These are phyloP conservation scores for Caenorhabditis sp. DNA, from an alignment of 2,888 invertebrate genomes.

Conservation along the genomic window DNA sequence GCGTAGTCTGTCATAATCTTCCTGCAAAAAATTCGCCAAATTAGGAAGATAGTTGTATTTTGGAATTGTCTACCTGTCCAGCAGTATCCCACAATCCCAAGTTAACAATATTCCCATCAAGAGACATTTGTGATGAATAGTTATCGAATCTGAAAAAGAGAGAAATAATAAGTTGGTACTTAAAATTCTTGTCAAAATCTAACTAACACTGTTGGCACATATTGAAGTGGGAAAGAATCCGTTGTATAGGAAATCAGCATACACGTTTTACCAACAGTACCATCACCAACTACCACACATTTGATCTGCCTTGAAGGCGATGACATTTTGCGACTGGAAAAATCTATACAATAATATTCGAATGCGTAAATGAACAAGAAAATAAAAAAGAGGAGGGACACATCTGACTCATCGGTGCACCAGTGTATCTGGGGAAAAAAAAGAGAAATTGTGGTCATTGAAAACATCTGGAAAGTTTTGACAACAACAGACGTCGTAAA, in stretches of 20 bases:
- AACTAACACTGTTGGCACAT: slow-evolving; percentile 77
- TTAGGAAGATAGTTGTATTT: background rate
- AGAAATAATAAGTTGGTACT: too few relatives aligned
- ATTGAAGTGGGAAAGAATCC: slow-evolving; percentile 76
- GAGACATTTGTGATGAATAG: slow-evolving; percentile 97
- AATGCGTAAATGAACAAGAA: background rate
- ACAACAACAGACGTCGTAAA: background rate
- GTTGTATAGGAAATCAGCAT: slow-evolving; percentile 77
- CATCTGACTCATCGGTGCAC: slow-evolving; percentile 7
- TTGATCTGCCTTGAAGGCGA: slow-evolving; percentile 74
- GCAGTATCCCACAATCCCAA: slow-evolving; percentile 98
- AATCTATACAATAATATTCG: background rate
- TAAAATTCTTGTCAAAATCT: slow-evolving; percentile 4
- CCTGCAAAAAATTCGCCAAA: slow-evolving; percentile 53
- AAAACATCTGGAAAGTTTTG: background rate
- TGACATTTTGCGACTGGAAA: slow-evolving; percentile 56
- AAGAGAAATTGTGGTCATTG: background rate
- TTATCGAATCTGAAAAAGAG: slow-evolving; percentile 85
- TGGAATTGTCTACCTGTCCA: slow-evolving; percentile 77
- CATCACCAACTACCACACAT: slow-evolving; percentile 77
- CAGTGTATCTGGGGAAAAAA: background rate
- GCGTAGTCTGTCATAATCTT: slow-evolving; percentile 85
- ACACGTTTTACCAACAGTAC: slow-evolving; percentile 77
- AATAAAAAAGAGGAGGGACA: slow-evolving; percentile 3
- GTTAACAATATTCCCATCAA: slow-evolving; percentile 95